phyloP scores from a whole-genome alignment of 2,888 invertebrate species.

The Lamellibrachia columna region DNA sequence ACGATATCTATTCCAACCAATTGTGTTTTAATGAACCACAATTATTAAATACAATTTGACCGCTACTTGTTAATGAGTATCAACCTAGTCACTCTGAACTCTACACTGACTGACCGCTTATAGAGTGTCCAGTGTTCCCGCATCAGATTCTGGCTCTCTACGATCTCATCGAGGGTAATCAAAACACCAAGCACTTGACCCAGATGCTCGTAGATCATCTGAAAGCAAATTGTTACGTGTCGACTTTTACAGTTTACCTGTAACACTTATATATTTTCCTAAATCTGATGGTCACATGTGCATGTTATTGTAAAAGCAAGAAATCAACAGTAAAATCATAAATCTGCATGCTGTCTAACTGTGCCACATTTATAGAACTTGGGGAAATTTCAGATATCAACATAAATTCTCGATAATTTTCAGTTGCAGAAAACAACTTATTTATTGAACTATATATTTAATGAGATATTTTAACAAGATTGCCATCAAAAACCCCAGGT shows the following conservation, averaged over 20 bases:
- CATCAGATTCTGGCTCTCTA: constrained; percentile 71
- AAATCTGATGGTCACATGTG: no score
- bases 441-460: neutral
- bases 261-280: neutral
- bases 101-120: constrained; percentile 68
- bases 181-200: constrained; percentile 68
- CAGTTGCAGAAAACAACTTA: neutral
- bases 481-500: neutral
- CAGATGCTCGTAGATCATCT: constrained; percentile 67
- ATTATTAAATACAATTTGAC: no score
- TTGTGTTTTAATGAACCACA: no score
- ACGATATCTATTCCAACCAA: no score
- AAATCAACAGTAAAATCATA: no score
- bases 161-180: constrained; percentile 75
- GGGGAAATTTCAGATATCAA: neutral
- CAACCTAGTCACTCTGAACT: neutral
- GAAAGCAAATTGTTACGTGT: constrained; percentile 29
- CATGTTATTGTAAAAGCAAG: no score
- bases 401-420: constrained; percentile 9
- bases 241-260: neutral
- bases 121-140: constrained; percentile 82
- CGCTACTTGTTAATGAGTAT: no score
- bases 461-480: neutral
- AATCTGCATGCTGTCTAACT: no score
- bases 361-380: no score